Evolutionary conservation across 2,797 vertebrate species (phyloP).

Genomic region (Psittacula echo): DNA sequence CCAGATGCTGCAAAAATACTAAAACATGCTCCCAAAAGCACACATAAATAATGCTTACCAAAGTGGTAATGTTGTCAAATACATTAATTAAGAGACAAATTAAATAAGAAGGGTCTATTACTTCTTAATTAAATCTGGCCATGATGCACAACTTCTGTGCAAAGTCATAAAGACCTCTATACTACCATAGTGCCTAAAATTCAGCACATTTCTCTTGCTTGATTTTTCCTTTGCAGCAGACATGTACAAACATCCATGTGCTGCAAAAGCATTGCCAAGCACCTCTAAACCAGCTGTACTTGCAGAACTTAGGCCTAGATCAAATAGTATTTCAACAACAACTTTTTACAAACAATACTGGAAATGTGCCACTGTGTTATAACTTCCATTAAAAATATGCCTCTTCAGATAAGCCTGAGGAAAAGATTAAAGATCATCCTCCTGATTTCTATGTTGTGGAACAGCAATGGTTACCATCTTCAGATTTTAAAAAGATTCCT

Average conservation of each 20-base stretch:
- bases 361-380: neutral
- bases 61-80: neutral
- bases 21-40: neutral
- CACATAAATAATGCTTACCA: neutral
- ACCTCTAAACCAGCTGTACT: neutral
- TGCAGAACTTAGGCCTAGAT: neutral
- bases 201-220: neutral
- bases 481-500: neutral
- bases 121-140: neutral
- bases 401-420: neutral
- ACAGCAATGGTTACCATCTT: neutral
- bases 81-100: neutral
- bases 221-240: neutral
- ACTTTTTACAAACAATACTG: neutral
- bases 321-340: neutral
- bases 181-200: neutral
- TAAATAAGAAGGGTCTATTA: neutral
- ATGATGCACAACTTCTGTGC: neutral
- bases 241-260: neutral
- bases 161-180: neutral
- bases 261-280: neutral
- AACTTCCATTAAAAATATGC: neutral
- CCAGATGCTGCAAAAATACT: neutral
- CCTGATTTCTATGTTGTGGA: neutral
- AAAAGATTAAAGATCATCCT: neutral